These are phyloP conservation scores for Galemys pyrenaicus DNA, from an alignment of 2,113 vertebrate genomes.

Conservation along the genomic window DNA sequence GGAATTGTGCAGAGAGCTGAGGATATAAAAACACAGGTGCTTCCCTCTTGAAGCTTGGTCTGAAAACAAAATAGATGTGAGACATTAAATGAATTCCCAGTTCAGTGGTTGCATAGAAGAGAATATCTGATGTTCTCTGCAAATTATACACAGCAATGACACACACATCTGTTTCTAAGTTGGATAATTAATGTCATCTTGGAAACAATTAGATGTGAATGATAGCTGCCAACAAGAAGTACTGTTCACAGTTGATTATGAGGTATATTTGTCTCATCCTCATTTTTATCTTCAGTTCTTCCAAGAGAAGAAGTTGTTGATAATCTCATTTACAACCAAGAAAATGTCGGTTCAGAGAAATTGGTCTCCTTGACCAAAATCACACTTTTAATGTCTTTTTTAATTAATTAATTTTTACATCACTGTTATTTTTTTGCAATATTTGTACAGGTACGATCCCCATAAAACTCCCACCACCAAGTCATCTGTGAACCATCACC, in stretches of 20 bases:
- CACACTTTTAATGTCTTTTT: not conserved
- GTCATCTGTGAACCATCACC: too few relatives aligned
- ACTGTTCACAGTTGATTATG: not conserved
- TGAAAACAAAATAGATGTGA: not conserved
- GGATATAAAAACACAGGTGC: not conserved
- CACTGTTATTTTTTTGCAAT: too few relatives aligned
- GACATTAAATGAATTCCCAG: not conserved
- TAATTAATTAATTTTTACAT: too few relatives aligned
- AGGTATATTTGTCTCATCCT: not conserved
- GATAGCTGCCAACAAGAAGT: not conserved
- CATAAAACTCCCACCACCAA: too few relatives aligned
- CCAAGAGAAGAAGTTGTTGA: not conserved
- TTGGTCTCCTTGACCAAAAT: not conserved
- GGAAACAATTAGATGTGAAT: constrained; percentile 18
- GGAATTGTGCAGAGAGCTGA: not conserved
- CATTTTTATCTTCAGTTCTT: not conserved
- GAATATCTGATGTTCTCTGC: not conserved
- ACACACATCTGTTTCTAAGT: not conserved
- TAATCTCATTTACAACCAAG: not conserved
- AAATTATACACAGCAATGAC: not conserved
- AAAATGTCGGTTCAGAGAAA: constrained; percentile 26
- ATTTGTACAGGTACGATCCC: too few relatives aligned
- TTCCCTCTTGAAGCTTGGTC: not conserved
- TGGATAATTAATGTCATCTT: not conserved
- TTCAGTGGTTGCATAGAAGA: not conserved